Evolutionary conservation across 1,140 invertebrate species (phyloP).

Genomic region (Armadillidium nasatum): DNA sequence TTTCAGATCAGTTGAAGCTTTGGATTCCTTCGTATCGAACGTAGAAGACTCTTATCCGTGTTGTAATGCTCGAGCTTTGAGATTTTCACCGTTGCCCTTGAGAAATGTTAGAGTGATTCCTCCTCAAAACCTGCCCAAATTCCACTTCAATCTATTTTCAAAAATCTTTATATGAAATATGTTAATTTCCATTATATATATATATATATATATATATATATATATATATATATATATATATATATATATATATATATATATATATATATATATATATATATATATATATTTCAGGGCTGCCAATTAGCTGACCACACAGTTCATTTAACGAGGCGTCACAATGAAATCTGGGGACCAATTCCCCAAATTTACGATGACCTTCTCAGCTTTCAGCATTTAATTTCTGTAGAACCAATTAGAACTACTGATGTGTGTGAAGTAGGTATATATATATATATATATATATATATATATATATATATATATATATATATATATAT

Average conservation of each 20-base stretch:
- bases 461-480: too few relatives aligned
- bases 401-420: not conserved
- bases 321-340: slow-evolving; percentile 32
- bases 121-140: too few relatives aligned
- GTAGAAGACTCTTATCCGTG: slow-evolving; percentile 64
- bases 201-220: too few relatives aligned
- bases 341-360: slow-evolving; percentile 39
- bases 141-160: too few relatives aligned
- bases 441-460: too few relatives aligned
- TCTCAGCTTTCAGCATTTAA: slow-evolving; percentile 38
- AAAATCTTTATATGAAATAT: too few relatives aligned
- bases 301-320: slow-evolving; percentile 40
- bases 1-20: slow-evolving; percentile 60
- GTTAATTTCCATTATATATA: too few relatives aligned
- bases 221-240: too few relatives aligned
- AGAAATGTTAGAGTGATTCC: slow-evolving; percentile 31
- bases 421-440: too few relatives aligned
- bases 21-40: slow-evolving; percentile 42
- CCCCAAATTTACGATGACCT: slow-evolving; percentile 43
- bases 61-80: slow-evolving; percentile 74
- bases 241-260: too few relatives aligned
- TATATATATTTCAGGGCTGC: slow-evolving; percentile 31
- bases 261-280: too few relatives aligned
- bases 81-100: slow-evolving; percentile 62
- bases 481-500: too few relatives aligned